A percentile compares a stretch with the other conserved stretches of the same genome.
phyloP scores from a whole-genome alignment of 2,113 vertebrate genomes.

The Leuciscus idus region DNA sequence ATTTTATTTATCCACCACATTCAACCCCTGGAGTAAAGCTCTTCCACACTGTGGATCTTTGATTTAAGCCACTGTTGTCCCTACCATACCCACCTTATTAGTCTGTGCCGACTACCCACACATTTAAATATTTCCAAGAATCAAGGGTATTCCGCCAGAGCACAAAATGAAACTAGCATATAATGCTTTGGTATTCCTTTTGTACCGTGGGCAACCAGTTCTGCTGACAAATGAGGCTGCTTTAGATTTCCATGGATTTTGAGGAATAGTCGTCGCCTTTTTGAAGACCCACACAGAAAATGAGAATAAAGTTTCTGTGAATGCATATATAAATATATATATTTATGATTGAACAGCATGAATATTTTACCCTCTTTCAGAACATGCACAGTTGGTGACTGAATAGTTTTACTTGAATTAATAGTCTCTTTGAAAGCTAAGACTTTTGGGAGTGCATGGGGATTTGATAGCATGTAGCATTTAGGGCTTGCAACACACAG shows the following conservation, averaged over 20 bases:
- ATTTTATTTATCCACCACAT: slow-evolving; percentile 65
- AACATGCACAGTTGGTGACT: slow-evolving; percentile 46
- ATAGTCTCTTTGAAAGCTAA: slow-evolving; percentile 43
- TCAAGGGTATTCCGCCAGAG: slow-evolving; percentile 8
- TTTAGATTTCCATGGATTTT: slow-evolving; percentile 45
- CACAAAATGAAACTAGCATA: slow-evolving; percentile 19
- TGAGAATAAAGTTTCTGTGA: slow-evolving; percentile 49
- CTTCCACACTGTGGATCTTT: slow-evolving; percentile 15
- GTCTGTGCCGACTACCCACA: slow-evolving; percentile 19
- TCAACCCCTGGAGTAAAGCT: slow-evolving; percentile 36
- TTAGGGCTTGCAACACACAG: not conserved
- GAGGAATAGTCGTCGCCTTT: slow-evolving; percentile 35
- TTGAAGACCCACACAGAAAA: slow-evolving; percentile 49
- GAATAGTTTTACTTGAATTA: not conserved
- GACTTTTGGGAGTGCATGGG: not conserved
- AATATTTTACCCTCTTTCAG: slow-evolving; percentile 62
- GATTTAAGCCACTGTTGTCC: slow-evolving; percentile 30
- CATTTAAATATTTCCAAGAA: slow-evolving; percentile 20
- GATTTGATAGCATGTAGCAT: slow-evolving; percentile 19
- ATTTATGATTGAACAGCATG: slow-evolving; percentile 54
- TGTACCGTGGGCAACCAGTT: slow-evolving; percentile 33
- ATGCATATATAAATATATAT: slow-evolving; percentile 45
- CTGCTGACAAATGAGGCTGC: slow-evolving; percentile 45
- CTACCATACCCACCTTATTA: slow-evolving; percentile 28
- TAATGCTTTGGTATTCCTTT: slow-evolving; percentile 31